Evolutionary conservation across 2,113 vertebrate species (phyloP), one percentile per base, ranked within the genome.

Genomic region (Nothocercus nigrocapillus): DNA sequence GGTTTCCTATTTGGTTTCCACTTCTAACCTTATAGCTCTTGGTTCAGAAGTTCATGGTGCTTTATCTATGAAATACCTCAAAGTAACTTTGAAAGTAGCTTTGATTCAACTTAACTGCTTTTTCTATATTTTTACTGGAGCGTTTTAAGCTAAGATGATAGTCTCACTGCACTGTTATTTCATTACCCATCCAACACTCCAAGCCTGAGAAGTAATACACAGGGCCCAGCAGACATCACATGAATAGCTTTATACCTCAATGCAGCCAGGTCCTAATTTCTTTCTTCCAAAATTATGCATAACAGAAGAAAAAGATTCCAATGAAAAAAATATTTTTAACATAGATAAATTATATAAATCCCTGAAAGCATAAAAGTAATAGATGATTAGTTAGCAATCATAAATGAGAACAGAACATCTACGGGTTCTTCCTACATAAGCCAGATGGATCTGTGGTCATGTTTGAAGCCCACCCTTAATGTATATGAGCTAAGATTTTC

Each of bases 201-300:
- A 61, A 69, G 69, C 14, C 62, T 92, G 42, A 66, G 21, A 94
- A 88, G 61, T 38, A 90, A 47, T 47, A 82, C 11, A 18, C 7
- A 89, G 6, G 64, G n/a, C 21, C 1, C 2, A 93, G 45, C n/a
- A 95, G 51, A 85, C 45, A 91, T 21, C 53, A 63, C 68, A 85
- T 74, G 94, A 94, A 93, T 49, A 85, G 67, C 77, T 77, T 56
- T 81, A 95, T 93, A 87, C 40, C 24, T 63, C 20, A 76, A 15
- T 17, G 12, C 28, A 82, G 36, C 36, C 63, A 66, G n/a, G 69
- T 94, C 51, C 83, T 61, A 92, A 64, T 59, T 91, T 75, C 40
- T 42, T 94, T 85, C 67, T 95, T 87, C 89, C 85, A 91, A 91
- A 89, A 82, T 80, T 91, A 95, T 67, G 45, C 66, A 86, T 40